These are phyloP conservation scores for Cheiracanthium punctorium DNA, from an alignment of 2,888 invertebrate genomes.

Conservation along the genomic window DNA sequence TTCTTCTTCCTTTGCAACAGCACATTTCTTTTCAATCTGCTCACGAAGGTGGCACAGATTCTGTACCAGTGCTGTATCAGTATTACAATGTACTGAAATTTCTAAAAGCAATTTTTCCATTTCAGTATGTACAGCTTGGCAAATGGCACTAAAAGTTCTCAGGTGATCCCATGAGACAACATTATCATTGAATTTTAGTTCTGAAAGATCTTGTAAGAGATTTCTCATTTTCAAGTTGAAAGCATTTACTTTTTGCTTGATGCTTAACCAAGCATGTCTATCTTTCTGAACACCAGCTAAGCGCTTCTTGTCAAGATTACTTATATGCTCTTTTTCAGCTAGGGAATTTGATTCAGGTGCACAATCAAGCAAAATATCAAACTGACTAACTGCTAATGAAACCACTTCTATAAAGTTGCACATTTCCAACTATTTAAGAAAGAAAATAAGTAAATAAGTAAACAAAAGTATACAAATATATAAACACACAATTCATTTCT, in stretches of 20 bases:
- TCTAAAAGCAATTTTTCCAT: not conserved
- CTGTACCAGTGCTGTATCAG: not conserved
- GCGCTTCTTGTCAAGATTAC: not conserved
- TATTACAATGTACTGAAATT: not conserved
- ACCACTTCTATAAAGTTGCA: not conserved
- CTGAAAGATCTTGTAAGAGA: not conserved
- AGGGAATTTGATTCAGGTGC: slow-evolving; percentile 6
- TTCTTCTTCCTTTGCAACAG: not conserved
- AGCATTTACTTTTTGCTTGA: not conserved
- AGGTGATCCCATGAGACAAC: not conserved
- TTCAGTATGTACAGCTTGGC: not conserved
- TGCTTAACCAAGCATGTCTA: not conserved
- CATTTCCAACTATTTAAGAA: not conserved
- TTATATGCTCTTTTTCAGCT: too few relatives aligned
- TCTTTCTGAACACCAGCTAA: not conserved
- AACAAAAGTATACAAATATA: too few relatives aligned
- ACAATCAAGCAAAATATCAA: slow-evolving; percentile 37
- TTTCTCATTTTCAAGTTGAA: not conserved
- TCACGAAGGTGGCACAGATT: not conserved
- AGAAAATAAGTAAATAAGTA: not conserved
- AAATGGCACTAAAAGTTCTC: not conserved
- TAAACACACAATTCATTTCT: too few relatives aligned
- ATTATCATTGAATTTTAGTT: not conserved
- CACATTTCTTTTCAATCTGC: not conserved
- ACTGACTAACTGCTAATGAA: not conserved